These are phyloP conservation scores for Phorcus lineatus DNA, from an alignment of 2,888 invertebrate species.

Conservation along the genomic window DNA sequence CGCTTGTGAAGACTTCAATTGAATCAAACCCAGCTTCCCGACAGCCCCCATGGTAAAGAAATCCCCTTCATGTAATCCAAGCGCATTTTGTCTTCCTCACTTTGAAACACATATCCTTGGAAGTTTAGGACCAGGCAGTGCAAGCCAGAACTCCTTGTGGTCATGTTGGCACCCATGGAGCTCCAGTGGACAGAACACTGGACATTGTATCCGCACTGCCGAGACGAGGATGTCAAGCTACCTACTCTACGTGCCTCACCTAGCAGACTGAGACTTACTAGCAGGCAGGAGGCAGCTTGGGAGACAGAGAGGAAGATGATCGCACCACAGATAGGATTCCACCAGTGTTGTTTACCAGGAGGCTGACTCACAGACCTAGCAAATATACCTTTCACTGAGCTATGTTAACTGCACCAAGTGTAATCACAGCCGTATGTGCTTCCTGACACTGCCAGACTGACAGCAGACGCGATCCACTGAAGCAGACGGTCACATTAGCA, in stretches of 20 bases:
- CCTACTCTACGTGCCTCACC: neutral
- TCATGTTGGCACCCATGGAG: neutral
- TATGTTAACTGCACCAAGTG: too few relatives aligned
- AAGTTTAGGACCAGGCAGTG: neutral
- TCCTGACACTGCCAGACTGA: too few relatives aligned
- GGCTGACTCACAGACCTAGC: too few relatives aligned
- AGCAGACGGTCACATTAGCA: too few relatives aligned
- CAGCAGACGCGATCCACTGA: too few relatives aligned
- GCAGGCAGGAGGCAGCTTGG: too few relatives aligned
- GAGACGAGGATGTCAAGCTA: neutral
- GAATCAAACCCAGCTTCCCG: slow-evolving; percentile 5
- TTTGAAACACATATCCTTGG: neutral
- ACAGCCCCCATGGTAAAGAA: neutral
- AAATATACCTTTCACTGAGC: too few relatives aligned
- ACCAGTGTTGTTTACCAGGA: too few relatives aligned
- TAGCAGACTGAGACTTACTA: neutral
- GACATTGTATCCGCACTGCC: neutral
- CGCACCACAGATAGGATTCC: too few relatives aligned
- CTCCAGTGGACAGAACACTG: neutral
- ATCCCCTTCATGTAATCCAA: slow-evolving; percentile 2
- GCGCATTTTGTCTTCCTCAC: slow-evolving; percentile 5
- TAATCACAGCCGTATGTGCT: too few relatives aligned
- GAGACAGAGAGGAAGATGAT: too few relatives aligned
- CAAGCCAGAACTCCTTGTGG: neutral
- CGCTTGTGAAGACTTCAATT: neutral